phyloP scores from a whole-genome alignment of 2,888 invertebrate species.

The Drosophila limbata region DNA sequence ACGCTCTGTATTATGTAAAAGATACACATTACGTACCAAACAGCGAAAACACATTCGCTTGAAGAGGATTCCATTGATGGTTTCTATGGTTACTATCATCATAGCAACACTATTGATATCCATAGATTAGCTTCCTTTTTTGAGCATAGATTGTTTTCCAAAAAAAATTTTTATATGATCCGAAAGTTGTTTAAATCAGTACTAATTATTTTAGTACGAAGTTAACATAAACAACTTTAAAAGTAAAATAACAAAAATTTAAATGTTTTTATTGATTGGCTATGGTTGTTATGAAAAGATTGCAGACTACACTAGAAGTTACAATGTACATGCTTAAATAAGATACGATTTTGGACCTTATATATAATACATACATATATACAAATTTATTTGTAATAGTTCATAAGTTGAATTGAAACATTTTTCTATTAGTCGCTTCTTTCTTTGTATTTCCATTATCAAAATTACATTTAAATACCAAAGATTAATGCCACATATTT shows the following conservation, averaged over 20 bases:
- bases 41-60: constrained; percentile 25
- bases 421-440: constrained; percentile 29
- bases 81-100: neutral
- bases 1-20: constrained; percentile 74
- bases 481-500: constrained; percentile 31
- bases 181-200: neutral
- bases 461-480: constrained; percentile 39
- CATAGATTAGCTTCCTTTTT: neutral
- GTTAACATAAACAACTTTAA: neutral
- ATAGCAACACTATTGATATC: neutral
- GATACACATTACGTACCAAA: constrained; percentile 69
- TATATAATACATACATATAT: constrained; percentile 35
- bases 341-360: constrained; percentile 51
- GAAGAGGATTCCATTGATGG: neutral
- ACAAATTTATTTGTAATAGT: constrained; percentile 44
- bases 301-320: constrained; percentile 59
- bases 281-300: constrained; percentile 61
- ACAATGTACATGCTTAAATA: constrained; percentile 62
- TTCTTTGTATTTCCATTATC: constrained; percentile 8
- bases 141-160: neutral
- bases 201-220: neutral
- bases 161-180: neutral
- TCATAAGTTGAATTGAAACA: constrained; percentile 40
- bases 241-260: neutral
- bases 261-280: constrained; percentile 46